A percentile compares a stretch with the other conserved stretches of the same genome.
phyloP scores from a whole-genome alignment of 2,888 invertebrate species.

The Hoplodrina ambigua region DNA sequence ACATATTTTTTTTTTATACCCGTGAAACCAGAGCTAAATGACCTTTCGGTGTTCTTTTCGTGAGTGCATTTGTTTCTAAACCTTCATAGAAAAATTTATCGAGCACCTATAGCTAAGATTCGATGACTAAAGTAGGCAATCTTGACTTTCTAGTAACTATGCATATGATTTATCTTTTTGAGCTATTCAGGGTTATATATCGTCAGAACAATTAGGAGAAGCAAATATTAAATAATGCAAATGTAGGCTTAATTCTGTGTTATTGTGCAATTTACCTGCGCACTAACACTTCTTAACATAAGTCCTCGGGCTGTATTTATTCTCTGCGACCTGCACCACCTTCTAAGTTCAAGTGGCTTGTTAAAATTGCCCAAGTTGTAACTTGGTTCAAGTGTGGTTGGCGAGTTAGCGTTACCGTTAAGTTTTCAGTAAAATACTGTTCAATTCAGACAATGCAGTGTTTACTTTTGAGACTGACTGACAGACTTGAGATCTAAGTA shows the following conservation, averaged over 20 bases:
- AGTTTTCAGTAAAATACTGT: background rate
- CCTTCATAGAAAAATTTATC: too few species aligned
- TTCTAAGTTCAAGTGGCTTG: conserved; percentile 20
- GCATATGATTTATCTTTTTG: too few species aligned
- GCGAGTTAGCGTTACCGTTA: background rate
- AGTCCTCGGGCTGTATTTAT: conserved; percentile 4
- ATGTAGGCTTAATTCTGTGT: background rate
- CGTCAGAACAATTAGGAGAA: too few species aligned
- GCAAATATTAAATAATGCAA: background rate
- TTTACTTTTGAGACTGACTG: background rate
- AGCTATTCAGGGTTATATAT: too few species aligned
- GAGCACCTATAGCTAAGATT: too few species aligned
- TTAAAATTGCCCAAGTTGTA: conserved; percentile 26
- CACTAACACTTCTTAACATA: background rate
- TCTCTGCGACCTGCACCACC: background rate
- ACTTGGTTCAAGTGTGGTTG: conserved; percentile 25
- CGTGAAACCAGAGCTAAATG: too few species aligned
- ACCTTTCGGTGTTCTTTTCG: too few species aligned
- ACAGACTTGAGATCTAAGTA: background rate
- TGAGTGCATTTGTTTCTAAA: too few species aligned
- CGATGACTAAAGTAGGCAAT: too few species aligned
- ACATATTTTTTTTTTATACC: too few species aligned
- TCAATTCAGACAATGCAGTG: background rate
- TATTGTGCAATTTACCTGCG: background rate
- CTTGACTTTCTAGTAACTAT: too few species aligned